These are phyloP conservation scores for Syngnathus acus DNA, from an alignment of 2,797 vertebrate genomes.

Conservation along the genomic window DNA sequence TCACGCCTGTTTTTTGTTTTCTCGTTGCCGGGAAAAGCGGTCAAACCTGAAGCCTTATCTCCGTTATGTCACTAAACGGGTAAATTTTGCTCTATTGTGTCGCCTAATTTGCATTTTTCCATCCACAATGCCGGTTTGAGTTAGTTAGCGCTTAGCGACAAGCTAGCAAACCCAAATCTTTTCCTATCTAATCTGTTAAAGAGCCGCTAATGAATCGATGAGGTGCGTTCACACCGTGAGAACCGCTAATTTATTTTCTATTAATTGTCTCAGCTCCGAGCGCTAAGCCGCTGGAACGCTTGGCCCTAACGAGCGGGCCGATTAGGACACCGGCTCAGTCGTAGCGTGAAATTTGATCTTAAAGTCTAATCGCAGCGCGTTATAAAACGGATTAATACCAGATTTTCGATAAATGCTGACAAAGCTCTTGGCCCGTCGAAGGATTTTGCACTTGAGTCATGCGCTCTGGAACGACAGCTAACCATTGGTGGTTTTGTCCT, in stretches of 20 bases:
- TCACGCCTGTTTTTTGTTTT: neutral
- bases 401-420: neutral
- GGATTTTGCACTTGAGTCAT: neutral
- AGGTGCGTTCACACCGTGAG: neutral
- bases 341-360: neutral
- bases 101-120: no score
- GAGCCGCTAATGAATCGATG: neutral
- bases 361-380: conserved; percentile 8
- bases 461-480: conserved; percentile 23
- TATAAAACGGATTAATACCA: conserved; percentile 3
- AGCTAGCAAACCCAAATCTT: no score
- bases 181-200: neutral
- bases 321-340: conserved; percentile 12
- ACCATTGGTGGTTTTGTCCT: neutral
- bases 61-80: no score
- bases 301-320: conserved; percentile 14
- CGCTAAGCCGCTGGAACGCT: conserved; percentile 21
- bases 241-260: neutral
- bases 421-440: neutral
- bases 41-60: neutral
- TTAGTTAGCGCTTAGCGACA: no score
- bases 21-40: conserved; percentile 1
- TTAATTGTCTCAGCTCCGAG: neutral
- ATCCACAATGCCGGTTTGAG: no score
- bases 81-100: no score